These are phyloP conservation scores for Sebastolobus alascanus DNA, from an alignment of 2,797 vertebrate genomes.

Conservation along the genomic window DNA sequence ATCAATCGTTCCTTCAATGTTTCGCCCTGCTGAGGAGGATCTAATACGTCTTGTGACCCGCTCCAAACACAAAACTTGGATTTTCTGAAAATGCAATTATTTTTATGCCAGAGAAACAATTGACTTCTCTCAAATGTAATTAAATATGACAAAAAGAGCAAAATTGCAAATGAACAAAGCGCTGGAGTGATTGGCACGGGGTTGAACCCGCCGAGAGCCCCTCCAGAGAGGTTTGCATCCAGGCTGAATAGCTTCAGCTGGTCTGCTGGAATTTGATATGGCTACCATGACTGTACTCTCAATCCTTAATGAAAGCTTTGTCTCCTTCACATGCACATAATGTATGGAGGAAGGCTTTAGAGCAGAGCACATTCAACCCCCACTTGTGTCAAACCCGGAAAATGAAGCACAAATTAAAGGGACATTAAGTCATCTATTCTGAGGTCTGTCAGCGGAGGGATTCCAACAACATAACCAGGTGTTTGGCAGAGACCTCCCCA, in stretches of 20 bases:
- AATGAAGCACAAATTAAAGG: slow-evolving; percentile 30
- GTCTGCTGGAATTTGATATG: slow-evolving; percentile 71
- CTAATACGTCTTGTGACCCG: slow-evolving; percentile 10
- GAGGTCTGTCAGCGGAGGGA: slow-evolving; percentile 35
- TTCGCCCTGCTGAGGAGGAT: slow-evolving; percentile 16
- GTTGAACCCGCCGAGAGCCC: slow-evolving; percentile 42
- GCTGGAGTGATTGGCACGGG: slow-evolving; percentile 48
- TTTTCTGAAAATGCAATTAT: slow-evolving; percentile 66
- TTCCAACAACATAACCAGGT: slow-evolving; percentile 39
- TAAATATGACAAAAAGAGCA: slow-evolving; percentile 75
- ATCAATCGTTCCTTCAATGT: slow-evolving; percentile 22
- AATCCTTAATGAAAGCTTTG: slow-evolving; percentile 62
- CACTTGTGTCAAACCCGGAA: slow-evolving; percentile 29
- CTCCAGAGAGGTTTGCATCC: slow-evolving; percentile 47
- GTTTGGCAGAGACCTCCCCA: slow-evolving; percentile 51
- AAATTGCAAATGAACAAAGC: slow-evolving; percentile 69
- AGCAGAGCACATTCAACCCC: slow-evolving; percentile 33
- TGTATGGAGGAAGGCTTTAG: slow-evolving; percentile 30
- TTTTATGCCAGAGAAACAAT: slow-evolving; percentile 61
- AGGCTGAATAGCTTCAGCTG: slow-evolving; percentile 58
- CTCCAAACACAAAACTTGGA: slow-evolving; percentile 38
- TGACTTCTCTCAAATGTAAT: slow-evolving; percentile 73
- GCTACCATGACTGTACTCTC: slow-evolving; percentile 39
- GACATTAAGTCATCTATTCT: slow-evolving; percentile 32
- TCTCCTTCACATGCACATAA: slow-evolving; percentile 30